Conservation (phyloP, 2,797 vertebrate species). For the Bradypodion ventrale region DNA sequence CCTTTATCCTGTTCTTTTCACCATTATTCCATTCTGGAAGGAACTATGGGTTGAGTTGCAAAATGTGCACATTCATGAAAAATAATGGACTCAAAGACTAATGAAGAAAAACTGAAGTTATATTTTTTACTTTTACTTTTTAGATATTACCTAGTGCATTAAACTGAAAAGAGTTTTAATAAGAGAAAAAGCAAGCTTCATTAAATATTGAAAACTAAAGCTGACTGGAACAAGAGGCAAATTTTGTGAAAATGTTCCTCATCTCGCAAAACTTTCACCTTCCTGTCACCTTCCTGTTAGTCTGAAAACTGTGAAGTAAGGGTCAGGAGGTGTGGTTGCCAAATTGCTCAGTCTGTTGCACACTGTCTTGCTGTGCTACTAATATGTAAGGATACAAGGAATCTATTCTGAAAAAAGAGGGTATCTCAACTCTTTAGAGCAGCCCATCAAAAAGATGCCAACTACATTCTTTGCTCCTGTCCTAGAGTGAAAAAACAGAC, state of each 20-base stretch:
- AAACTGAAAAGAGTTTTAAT: conserved; percentile 27
- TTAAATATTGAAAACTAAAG: neutral
- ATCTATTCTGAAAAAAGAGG: too few relatives aligned
- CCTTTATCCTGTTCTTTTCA: conserved; percentile 42
- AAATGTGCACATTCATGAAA: conserved; percentile 13
- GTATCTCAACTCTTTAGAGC: too few relatives aligned
- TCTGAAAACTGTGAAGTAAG: neutral
- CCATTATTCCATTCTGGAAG: conserved; percentile 24
- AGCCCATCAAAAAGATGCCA: too few relatives aligned
- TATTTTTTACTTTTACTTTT: neutral
- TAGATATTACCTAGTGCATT: conserved; percentile 19
- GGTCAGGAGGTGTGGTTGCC: too few relatives aligned
- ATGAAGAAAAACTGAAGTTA: conserved; percentile 8
- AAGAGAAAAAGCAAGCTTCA: conserved; percentile 33
- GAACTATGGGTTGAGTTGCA: conserved; percentile 14
- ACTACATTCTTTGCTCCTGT: too few relatives aligned
- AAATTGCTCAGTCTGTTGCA: neutral
- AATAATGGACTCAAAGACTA: conserved; percentile 29
- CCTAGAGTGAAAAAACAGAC: too few relatives aligned
- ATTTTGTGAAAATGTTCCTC: neutral
- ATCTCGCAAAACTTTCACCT: too few relatives aligned
- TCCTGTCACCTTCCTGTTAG: too few relatives aligned
- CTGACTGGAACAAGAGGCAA: neutral
- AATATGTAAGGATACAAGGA: too few relatives aligned
- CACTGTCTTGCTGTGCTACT: neutral